phyloP scores from a whole-genome alignment of 2,113 vertebrate species.

The Chlorodrepanis virens region DNA sequence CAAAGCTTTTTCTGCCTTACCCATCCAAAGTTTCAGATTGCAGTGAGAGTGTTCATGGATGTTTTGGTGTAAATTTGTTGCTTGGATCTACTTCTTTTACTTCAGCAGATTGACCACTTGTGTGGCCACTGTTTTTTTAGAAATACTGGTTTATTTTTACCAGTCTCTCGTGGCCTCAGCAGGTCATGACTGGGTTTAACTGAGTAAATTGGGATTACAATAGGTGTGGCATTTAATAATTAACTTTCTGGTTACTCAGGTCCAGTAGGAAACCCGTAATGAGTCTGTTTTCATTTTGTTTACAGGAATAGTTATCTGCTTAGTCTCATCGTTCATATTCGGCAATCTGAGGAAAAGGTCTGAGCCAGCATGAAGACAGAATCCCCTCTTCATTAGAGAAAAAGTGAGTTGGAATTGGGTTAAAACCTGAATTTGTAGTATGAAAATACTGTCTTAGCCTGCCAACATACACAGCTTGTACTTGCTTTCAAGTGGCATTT shows the following conservation, averaged over 20 bases:
- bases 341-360: constrained; percentile 18
- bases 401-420: constrained; percentile 42
- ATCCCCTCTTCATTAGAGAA: constrained; percentile 57
- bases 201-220: background rate
- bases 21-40: background rate
- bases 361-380: constrained; percentile 63
- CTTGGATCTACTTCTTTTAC: background rate
- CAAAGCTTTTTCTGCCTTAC: background rate
- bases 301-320: constrained; percentile 61
- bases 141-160: background rate
- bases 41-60: background rate
- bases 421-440: background rate
- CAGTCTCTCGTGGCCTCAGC: background rate
- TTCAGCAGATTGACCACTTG: background rate
- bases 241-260: constrained; percentile 63
- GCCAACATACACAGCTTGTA: background rate
- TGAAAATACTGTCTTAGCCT: background rate
- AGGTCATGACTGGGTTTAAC: constrained; percentile 17
- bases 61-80: background rate
- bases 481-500: background rate
- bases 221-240: constrained; percentile 51
- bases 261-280: constrained; percentile 51
- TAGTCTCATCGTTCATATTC: constrained; percentile 27
- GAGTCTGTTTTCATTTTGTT: constrained; percentile 51
- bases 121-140: rapidly evolving